Percentiles rank a stretch among this genome's conserved stretches.
Conservation (phyloP, 2,888 invertebrate species). For the Galeopsomyia nigrocyanea region DNA sequence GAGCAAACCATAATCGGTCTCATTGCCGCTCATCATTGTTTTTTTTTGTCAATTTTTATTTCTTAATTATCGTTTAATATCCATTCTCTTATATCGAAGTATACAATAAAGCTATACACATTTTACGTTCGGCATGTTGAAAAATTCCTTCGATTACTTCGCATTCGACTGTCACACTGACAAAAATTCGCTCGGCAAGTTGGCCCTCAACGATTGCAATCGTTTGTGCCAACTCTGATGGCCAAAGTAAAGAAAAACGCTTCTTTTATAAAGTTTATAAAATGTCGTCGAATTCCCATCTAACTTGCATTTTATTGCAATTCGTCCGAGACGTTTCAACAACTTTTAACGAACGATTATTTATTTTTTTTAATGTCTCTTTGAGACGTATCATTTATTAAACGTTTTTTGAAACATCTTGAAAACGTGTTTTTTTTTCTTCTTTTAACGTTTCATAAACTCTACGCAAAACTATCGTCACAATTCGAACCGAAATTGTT, state of each 20-base stretch:
- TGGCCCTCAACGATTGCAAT: no score
- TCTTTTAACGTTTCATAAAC: neutral
- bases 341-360: conserved; percentile 23
- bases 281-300: no score
- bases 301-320: no score
- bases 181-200: conserved; percentile 29
- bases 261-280: no score
- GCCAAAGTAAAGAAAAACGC: no score
- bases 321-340: conserved; percentile 26
- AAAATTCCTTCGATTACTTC: conserved; percentile 53
- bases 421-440: conserved; percentile 3
- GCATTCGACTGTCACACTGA: conserved; percentile 34
- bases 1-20: conserved; percentile 38
- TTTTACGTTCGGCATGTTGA: conserved; percentile 56
- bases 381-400: conserved; percentile 42
- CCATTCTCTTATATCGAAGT: conserved; percentile 47
- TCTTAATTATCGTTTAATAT: neutral
- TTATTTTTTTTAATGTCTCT: no score
- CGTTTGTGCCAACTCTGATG: no score
- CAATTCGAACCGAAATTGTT: no score
- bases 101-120: conserved; percentile 57
- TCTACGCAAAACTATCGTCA: no score
- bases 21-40: conserved; percentile 15
- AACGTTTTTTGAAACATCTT: neutral
- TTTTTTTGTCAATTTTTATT: neutral